Evolutionary conservation across 2,113 vertebrate genomes (phyloP).

Genomic region (Neotoma lepida): DNA sequence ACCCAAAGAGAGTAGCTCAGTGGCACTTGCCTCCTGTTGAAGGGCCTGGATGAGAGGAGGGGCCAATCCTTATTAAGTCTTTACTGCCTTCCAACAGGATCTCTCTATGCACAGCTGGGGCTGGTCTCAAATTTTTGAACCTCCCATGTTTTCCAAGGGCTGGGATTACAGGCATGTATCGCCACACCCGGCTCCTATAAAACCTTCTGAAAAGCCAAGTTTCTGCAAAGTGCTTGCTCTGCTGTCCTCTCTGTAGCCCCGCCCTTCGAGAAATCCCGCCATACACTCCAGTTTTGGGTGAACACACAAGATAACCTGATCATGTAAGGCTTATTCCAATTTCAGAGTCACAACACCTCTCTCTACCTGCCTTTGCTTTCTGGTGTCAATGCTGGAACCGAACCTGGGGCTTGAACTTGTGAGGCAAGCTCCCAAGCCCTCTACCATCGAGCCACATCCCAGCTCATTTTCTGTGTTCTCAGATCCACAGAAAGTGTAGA

Average conservation of each 20-base stretch:
- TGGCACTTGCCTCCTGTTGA: background rate
- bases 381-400: background rate
- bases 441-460: background rate
- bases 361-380: too few species aligned
- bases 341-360: background rate
- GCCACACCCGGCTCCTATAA: background rate
- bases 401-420: background rate
- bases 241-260: background rate
- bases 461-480: too few species aligned
- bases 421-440: background rate
- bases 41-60: background rate
- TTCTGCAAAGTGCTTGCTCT: background rate
- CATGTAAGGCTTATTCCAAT: background rate
- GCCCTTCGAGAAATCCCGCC: background rate
- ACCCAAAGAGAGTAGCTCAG: background rate
- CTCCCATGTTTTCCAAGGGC: background rate
- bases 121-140: accelerated
- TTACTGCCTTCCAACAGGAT: background rate
- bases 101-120: background rate
- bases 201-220: constrained; percentile 7
- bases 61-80: background rate
- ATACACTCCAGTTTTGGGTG: background rate
- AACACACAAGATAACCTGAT: background rate
- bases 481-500: background rate
- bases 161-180: background rate